phyloP scores from a whole-genome alignment of 2,113 vertebrate genomes.

The Gymnocephalus cernua region DNA sequence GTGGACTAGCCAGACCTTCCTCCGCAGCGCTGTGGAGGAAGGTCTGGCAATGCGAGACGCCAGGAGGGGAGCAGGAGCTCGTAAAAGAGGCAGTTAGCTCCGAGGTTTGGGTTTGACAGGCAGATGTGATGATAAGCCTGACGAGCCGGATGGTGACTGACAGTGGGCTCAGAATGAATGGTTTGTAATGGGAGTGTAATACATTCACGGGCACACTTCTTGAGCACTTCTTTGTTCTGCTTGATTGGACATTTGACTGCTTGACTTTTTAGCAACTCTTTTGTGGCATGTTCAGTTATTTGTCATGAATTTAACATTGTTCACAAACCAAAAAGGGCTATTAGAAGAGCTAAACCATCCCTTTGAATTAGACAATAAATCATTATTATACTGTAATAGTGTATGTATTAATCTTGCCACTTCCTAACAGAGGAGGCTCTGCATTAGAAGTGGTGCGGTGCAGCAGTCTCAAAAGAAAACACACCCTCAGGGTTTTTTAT shows the following conservation, averaged over 20 bases:
- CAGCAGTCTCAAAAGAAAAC: slow-evolving; percentile 47
- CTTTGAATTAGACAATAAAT: slow-evolving; percentile 36
- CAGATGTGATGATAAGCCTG: slow-evolving; percentile 36
- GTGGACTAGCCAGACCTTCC: no score
- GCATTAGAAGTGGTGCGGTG: slow-evolving; percentile 32
- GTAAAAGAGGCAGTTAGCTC: slow-evolving; percentile 17
- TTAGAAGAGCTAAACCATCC: slow-evolving; percentile 20
- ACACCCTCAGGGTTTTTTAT: slow-evolving; percentile 54
- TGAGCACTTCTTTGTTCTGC: slow-evolving; percentile 27
- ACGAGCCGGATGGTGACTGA: slow-evolving; percentile 7
- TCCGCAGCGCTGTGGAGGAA: no score
- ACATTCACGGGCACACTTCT: slow-evolving; percentile 24
- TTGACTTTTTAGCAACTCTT: slow-evolving; percentile 32
- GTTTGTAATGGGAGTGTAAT: slow-evolving; percentile 1
- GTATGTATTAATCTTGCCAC: slow-evolving; percentile 44
- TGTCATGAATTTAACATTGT: slow-evolving; percentile 35
- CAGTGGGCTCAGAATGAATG: slow-evolving; percentile 3
- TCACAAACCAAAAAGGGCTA: slow-evolving; percentile 38
- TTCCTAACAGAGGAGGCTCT: slow-evolving; percentile 17
- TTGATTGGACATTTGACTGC: slow-evolving; percentile 39
- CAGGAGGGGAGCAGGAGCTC: slow-evolving; percentile 16
- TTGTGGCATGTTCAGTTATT: slow-evolving; percentile 24
- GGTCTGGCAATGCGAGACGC: no score
- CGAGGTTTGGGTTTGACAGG: slow-evolving; percentile 37
- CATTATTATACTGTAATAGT: slow-evolving; percentile 42